Conservation (phyloP, 1,140 invertebrate species). For the Hycleus phaleratus region DNA sequence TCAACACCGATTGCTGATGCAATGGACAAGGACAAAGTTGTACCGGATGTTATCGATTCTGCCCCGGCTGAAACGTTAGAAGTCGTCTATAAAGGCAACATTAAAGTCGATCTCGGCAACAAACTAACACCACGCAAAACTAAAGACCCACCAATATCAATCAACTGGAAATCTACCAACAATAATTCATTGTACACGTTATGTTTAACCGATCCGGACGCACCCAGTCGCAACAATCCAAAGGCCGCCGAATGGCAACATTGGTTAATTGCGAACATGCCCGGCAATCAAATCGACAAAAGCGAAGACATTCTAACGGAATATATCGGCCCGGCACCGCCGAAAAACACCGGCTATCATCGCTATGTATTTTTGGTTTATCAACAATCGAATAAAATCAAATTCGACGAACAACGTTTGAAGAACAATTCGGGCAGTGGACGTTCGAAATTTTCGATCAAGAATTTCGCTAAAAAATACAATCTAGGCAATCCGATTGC, state of each 20-base stretch:
- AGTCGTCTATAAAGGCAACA: too few species aligned
- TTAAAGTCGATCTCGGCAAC: too few species aligned
- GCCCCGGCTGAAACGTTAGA: too few species aligned
- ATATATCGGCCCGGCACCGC: slow-evolving; percentile 79
- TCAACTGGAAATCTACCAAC: too few species aligned
- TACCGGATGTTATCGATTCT: too few species aligned
- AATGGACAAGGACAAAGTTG: too few species aligned
- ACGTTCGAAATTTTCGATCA: background rate
- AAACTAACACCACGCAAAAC: too few species aligned
- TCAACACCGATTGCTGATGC: too few species aligned
- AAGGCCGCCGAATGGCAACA: slow-evolving; percentile 80
- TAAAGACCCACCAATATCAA: too few species aligned
- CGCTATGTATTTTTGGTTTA: slow-evolving; percentile 82
- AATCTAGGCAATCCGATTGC: background rate
- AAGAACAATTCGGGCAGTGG: background rate
- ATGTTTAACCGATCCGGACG: slow-evolving; percentile 77
- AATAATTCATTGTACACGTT: slow-evolving; percentile 55
- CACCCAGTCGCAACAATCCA: slow-evolving; percentile 68
- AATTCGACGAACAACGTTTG: slow-evolving; percentile 60
- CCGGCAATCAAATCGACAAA: slow-evolving; percentile 58
- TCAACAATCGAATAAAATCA: slow-evolving; percentile 65
- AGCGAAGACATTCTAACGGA: slow-evolving; percentile 56
- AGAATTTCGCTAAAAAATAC: slow-evolving; percentile 5
- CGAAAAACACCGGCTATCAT: slow-evolving; percentile 70
- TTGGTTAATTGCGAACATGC: slow-evolving; percentile 86